Conservation (phyloP, 37 sponge, comb jelly and placozoan genomes). For the Bolinopsis microptera region DNA sequence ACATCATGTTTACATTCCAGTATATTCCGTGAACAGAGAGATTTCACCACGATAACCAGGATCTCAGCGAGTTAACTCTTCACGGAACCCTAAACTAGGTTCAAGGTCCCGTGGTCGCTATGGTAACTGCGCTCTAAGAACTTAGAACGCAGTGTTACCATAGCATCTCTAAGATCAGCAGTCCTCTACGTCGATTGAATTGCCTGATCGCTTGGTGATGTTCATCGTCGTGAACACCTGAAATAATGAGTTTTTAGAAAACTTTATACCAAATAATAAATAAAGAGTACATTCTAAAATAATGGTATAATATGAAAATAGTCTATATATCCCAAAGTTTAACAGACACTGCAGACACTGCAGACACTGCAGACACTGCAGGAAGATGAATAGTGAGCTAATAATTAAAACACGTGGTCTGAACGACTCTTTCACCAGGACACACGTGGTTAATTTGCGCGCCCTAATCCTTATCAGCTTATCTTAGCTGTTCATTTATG, state of each 20-base stretch:
- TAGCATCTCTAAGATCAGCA: constrained; percentile 93
- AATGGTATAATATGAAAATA: too few species aligned
- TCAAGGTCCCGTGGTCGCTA: background rate
- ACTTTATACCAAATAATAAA: too few species aligned
- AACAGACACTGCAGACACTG: too few species aligned
- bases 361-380: too few species aligned
- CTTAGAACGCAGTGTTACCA: background rate
- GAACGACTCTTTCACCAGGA: too few species aligned
- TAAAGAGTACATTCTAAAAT: too few species aligned
- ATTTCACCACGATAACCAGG: background rate
- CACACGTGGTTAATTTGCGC: too few species aligned
- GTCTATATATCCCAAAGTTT: too few species aligned
- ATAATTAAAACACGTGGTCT: too few species aligned
- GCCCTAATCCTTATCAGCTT: too few species aligned
- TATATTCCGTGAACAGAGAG: background rate
- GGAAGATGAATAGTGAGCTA: background rate
- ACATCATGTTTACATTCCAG: background rate
- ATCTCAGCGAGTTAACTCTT: background rate
- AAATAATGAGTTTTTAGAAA: too few species aligned
- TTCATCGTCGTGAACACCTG: constrained; percentile 81
- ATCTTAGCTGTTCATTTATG: too few species aligned
- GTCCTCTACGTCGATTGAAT: constrained; percentile 69
- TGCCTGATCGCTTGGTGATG: constrained; percentile 82
- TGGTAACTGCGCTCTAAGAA: background rate
- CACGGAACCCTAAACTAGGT: background rate